Conservation (phyloP, 2,888 invertebrate genomes). For the Eledona agricola region DNA sequence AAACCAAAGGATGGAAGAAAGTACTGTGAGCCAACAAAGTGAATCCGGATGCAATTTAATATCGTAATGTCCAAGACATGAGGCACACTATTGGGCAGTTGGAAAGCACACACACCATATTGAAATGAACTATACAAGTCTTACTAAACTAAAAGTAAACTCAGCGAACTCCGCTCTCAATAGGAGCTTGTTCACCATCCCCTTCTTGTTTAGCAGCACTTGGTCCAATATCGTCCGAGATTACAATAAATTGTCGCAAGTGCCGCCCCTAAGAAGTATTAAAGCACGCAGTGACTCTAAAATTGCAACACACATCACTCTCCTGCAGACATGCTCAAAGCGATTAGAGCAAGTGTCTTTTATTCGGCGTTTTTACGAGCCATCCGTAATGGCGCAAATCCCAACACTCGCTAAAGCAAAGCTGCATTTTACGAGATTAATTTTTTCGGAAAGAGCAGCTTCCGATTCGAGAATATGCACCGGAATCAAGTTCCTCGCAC, state of each 20-base stretch:
- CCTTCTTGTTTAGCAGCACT: not conserved
- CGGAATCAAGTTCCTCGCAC: slow-evolving; percentile 24
- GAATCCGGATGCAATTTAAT: too few species aligned
- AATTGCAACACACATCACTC: slow-evolving; percentile 19
- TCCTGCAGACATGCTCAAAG: slow-evolving; percentile 14
- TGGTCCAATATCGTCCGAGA: not conserved
- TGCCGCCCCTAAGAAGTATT: slow-evolving; percentile 10
- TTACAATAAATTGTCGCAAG: slow-evolving; percentile 4
- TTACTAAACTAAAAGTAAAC: too few species aligned
- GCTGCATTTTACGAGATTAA: not conserved
- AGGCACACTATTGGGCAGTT: too few species aligned
- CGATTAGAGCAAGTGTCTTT: slow-evolving; percentile 23
- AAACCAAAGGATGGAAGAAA: too few species aligned
- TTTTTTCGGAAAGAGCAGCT: too few species aligned
- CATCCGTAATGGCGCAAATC: slow-evolving; percentile 16
- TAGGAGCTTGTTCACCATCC: not conserved
- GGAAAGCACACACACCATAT: too few species aligned
- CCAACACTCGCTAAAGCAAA: slow-evolving; percentile 15
- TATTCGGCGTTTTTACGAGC: slow-evolving; percentile 19
- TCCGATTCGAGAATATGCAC: too few species aligned
- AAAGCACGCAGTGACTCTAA: slow-evolving; percentile 12
- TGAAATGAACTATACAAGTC: too few species aligned
- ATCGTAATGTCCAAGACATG: too few species aligned
- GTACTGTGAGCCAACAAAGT: too few species aligned
- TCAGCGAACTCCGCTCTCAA: too few species aligned